Conservation (phyloP, 35 echinoderm and acorn worm genomes). For the Holothuria glaberrima region DNA sequence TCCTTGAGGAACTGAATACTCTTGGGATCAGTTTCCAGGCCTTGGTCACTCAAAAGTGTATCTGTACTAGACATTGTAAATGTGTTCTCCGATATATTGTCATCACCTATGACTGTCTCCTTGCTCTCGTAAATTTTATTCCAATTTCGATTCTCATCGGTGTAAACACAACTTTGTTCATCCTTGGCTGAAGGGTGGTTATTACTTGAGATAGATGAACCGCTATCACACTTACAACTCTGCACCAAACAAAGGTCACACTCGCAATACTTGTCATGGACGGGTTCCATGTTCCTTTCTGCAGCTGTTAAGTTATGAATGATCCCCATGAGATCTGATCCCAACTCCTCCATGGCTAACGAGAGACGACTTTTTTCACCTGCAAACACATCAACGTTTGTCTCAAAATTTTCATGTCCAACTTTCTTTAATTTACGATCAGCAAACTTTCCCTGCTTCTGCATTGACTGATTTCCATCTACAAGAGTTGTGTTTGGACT, state of each 20-base stretch:
- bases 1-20: not conserved
- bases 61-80: not conserved
- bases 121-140: constrained; percentile 49
- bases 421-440: not conserved
- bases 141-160: constrained; percentile 43
- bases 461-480: not conserved
- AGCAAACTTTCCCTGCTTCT: not conserved
- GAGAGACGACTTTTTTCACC: constrained; percentile 23
- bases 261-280: constrained; percentile 16
- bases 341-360: constrained; percentile 39
- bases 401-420: constrained; percentile 4
- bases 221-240: not conserved
- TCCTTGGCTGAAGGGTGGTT: not conserved
- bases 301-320: not conserved
- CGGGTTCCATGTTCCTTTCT: not conserved
- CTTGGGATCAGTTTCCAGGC: not conserved
- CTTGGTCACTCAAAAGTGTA: not conserved
- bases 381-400: constrained; percentile 33
- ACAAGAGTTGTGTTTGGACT: not conserved
- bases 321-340: constrained; percentile 10
- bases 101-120: constrained; percentile 24
- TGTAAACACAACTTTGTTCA: not conserved
- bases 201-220: not conserved
- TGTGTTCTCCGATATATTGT: not conserved
- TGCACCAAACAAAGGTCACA: constrained; percentile 37